These are phyloP conservation scores for Platygyra sinensis DNA, from an alignment of 64 coral and sea anemone genomes.

Conservation along the genomic window DNA sequence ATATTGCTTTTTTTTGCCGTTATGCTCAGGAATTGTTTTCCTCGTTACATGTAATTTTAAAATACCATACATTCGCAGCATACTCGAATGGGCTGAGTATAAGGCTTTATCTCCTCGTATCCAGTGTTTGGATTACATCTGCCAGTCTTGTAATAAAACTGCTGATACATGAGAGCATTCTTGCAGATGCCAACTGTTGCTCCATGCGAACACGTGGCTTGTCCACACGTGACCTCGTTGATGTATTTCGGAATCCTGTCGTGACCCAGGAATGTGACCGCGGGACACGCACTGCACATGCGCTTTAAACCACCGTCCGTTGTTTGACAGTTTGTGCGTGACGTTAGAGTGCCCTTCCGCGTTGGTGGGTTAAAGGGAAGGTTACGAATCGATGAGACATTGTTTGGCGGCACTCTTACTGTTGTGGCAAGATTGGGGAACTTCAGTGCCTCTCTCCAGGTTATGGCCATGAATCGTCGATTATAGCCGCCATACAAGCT, in stretches of 20 bases:
- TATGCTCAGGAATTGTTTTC: background rate
- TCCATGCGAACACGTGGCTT: background rate
- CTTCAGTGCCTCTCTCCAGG: conserved; percentile 1
- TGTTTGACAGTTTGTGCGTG: background rate
- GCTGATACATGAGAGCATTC: background rate
- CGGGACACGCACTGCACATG: conserved; percentile 12
- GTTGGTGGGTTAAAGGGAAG: background rate
- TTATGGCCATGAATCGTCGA: conserved; percentile 44
- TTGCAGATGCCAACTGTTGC: background rate
- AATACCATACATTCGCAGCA: conserved; percentile 6
- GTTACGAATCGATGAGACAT: background rate
- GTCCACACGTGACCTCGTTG: conserved; percentile 15
- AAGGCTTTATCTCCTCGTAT: background rate
- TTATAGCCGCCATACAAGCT: conserved; percentile 35
- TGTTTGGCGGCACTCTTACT: background rate
- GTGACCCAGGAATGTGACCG: conserved; percentile 11
- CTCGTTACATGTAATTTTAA: no score
- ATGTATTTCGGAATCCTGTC: background rate
- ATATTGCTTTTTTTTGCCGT: background rate
- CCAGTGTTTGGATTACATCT: background rate
- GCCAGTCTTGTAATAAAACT: background rate
- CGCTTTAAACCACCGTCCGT: background rate
- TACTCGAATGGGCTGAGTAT: conserved; percentile 2
- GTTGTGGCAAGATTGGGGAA: background rate
- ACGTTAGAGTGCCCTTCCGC: background rate